A percentile compares a stretch with the other conserved stretches of the same genome.
phyloP scores from a whole-genome alignment of 2,888 invertebrate species.

The Pachydiplax longipennis region DNA sequence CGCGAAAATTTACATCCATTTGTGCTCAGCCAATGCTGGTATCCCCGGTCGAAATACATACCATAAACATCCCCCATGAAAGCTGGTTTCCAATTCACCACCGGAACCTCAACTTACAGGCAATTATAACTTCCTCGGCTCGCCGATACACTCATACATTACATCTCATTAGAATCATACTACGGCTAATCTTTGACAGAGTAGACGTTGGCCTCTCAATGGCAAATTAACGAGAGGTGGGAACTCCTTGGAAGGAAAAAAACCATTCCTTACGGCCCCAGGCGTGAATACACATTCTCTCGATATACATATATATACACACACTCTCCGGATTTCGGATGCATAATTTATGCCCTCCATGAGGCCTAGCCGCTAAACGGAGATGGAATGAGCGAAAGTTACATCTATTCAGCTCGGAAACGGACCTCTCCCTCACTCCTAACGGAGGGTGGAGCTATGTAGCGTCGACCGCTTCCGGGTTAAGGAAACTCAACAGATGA shows the following conservation, averaged over 20 bases:
- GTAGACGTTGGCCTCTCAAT: neutral
- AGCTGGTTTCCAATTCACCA: neutral
- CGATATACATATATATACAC: neutral
- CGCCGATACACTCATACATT: neutral
- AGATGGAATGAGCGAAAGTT: neutral
- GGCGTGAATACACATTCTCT: neutral
- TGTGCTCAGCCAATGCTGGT: too few species aligned
- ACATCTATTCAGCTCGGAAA: neutral
- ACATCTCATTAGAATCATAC: constrained; percentile 32
- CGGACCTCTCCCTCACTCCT: neutral
- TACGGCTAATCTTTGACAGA: neutral
- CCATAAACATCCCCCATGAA: neutral
- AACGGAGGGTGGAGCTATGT: neutral
- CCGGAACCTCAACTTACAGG: neutral
- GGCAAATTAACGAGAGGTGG: constrained; percentile 31
- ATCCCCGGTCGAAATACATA: too few species aligned
- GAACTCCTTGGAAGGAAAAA: neutral
- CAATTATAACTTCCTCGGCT: neutral
- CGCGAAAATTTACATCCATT: too few species aligned
- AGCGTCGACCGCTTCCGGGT: neutral
- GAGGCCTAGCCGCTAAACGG: neutral
- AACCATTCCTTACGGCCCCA: neutral
- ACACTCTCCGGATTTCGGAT: neutral
- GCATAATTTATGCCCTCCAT: constrained; percentile 10
- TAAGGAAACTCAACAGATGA: constrained; percentile 7